Conservation (phyloP, 2,888 invertebrate species). For the Hirudinaria manillensis region DNA sequence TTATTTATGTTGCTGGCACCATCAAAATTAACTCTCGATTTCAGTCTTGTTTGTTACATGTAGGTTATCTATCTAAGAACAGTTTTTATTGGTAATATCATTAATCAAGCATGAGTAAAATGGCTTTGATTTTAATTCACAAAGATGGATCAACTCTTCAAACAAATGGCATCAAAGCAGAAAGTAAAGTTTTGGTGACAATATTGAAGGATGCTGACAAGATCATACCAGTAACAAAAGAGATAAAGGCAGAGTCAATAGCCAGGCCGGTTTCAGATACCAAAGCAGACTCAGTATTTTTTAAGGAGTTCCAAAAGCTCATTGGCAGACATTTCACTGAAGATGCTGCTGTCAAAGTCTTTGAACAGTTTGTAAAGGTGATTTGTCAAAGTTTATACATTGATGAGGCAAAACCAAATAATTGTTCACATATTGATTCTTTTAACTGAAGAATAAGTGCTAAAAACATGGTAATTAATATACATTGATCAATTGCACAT, state of each 20-base stretch:
- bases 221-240: background rate
- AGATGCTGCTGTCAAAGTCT: background rate
- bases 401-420: background rate
- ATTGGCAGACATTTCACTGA: constrained; percentile 15
- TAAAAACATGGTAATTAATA: too few species aligned
- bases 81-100: too few species aligned
- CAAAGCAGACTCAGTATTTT: background rate
- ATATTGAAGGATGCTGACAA: background rate
- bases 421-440: background rate
- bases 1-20: too few species aligned
- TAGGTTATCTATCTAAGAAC: too few species aligned
- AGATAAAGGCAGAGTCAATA: background rate
- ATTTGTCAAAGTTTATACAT: background rate
- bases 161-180: constrained; percentile 3
- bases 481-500: too few species aligned
- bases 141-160: background rate
- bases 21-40: too few species aligned
- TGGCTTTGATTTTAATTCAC: background rate
- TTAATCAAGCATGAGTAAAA: too few species aligned
- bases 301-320: background rate
- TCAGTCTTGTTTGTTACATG: too few species aligned
- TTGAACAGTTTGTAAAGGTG: constrained; percentile 7
- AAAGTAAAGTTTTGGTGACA: background rate
- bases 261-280: background rate
- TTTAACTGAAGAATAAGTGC: background rate